Evolutionary conservation across 2,888 invertebrate genomes (phyloP), one percentile per base, ranked within the genome.

Genomic region (Iphiclides podalirius): DNA sequence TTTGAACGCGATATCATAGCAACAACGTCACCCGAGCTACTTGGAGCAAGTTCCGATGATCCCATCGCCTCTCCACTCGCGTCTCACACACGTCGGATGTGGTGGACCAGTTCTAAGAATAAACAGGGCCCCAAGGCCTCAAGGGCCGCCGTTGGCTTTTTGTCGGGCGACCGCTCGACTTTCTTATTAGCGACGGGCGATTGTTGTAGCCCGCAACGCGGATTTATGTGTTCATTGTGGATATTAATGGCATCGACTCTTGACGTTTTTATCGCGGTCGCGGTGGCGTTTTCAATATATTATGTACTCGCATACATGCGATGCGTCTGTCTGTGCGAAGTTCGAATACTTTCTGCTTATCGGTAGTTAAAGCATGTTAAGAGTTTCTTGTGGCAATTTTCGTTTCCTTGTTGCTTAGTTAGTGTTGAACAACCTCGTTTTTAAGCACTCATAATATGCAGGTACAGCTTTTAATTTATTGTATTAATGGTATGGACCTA

Each of bases 91-190:
- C 58, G 52, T 53, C 50, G 43, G 41, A 53, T 37, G 43, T 26
- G 26, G 26, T 28, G 50, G 49, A 57, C 59, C 53, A 34, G 61
- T 57, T 59, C 53, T 55, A 54, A 56, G 56, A 58, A 60, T 59
- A 59, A 54, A 58, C 52, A 54, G 4, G 42, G 35, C 50, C 35
- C 45, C 28, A 9, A 2, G 28, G 28, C n/a, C 3, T 6, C 20
- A 6, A 20, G 20, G 6, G 20, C n/a, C n/a, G n/a, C n/a, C n/a
- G n/a, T 20, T 20, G 20, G 4, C 50, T 61, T 65, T 63, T 61
- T 60, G 57, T 51, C 41, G 20, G 28, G 2, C 59, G 62, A 62
- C n/a, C n/a, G n/a, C n/a, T 58, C 58, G 55, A 58, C 54, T 59
- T 55, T n/a, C n/a, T n/a, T 54, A 55, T 52, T 49, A 53, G 54